A percentile compares a stretch with the other conserved stretches of the same genome.
These are phyloP conservation scores for Murina feae DNA, from an alignment of 2,113 vertebrate genomes.

Conservation along the genomic window DNA sequence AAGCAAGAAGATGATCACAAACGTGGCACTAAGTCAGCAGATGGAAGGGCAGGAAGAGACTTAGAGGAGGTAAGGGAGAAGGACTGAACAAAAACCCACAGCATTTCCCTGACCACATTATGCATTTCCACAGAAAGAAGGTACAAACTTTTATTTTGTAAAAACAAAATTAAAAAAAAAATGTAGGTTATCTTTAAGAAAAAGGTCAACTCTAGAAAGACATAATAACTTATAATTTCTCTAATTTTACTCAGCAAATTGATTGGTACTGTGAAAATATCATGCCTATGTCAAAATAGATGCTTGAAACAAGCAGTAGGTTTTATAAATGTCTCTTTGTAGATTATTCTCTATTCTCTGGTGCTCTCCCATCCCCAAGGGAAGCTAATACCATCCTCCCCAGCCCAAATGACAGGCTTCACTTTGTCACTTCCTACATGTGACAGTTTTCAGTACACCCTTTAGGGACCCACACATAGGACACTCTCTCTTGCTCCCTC, in stretches of 20 bases:
- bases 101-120: not conserved
- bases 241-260: not conserved
- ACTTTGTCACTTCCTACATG: not conserved
- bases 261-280: not conserved
- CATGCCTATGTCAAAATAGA: not conserved
- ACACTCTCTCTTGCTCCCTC: not conserved
- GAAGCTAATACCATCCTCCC: fast-evolving
- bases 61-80: not conserved
- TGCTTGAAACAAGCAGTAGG: not conserved
- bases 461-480: not conserved
- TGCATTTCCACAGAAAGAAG: not conserved
- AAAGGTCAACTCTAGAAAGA: not conserved
- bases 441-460: fast-evolving
- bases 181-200: not conserved
- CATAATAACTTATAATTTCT: not conserved
- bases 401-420: no score
- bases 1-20: slow-evolving; percentile 23
- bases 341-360: not conserved
- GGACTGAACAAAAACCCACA: not conserved
- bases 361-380: fast-evolving
- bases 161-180: not conserved
- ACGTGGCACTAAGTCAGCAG: not conserved
- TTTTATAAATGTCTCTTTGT: not conserved
- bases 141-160: not conserved
- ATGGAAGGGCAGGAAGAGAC: not conserved